Evolutionary conservation across 2,888 invertebrate species (phyloP), one percentile per base, ranked within the genome.

Genomic region (Diplazon laetatorius): DNA sequence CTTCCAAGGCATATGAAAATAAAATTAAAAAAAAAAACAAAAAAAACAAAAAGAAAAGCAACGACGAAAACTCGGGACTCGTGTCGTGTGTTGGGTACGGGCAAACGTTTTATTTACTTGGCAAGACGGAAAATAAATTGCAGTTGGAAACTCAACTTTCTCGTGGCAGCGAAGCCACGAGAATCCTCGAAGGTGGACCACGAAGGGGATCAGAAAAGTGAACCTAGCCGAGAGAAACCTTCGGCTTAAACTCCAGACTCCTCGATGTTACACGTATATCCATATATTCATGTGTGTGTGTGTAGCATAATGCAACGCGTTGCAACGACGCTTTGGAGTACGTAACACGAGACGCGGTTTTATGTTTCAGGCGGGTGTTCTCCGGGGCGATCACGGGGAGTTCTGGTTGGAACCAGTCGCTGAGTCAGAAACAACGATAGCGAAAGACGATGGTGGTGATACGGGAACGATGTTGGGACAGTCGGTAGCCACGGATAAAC

Each of bases 381-480:
- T 91, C 48, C 87, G 85, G 30, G 88, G 89, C 22, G 86, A 87
- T 60, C 77, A 88, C 76, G 91, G 89, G 42, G 89, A 89, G 84
- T 89, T 88, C 85, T 91, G 91, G 87, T 83, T 91, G 79, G 91
- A 91, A 84, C 91, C 91, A 60, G 87, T 89, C 70, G 85, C 83
- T 48, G 44, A 71, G 35, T 66, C 83, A 75, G 74, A 68, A 68
- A 63, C 65, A 39, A 81, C 79, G 80, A 74, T 70, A 79, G 71
- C 25, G 14, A 81, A 74, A 68, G 59, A 68, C 25, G 50, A 76
- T 57, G 78, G 81, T 57, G 78, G 81, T 73, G 76, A 72, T 80
- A 79, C 80, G 82, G 80, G 81, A 81, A 57, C 37, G 68, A 59
- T 46, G 16, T 46, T 39, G 6, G 48, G 50, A 18, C 60, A 62